Percentiles rank a stretch among this genome's conserved stretches.
phyloP scores from a whole-genome alignment of 2,113 vertebrate genomes.

The Tupaia tana region DNA sequence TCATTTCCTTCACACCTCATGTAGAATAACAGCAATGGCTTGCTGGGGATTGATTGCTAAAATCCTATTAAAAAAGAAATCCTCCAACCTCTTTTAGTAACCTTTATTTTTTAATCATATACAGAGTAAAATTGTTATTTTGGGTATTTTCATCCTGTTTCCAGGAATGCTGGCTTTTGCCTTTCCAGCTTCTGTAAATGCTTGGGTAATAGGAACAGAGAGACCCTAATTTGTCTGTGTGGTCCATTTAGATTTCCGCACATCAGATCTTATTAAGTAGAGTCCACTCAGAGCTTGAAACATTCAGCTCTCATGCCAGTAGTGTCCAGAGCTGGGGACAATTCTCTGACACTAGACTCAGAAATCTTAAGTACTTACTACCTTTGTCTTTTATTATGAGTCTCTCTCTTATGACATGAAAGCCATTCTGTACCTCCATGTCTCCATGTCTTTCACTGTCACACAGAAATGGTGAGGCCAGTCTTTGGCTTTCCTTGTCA shows the following conservation, averaged over 20 bases:
- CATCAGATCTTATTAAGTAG: conserved; percentile 40
- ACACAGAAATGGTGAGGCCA: background rate
- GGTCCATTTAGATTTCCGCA: background rate
- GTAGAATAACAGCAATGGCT: background rate
- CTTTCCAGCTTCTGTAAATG: conserved; percentile 22
- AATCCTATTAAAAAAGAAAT: background rate
- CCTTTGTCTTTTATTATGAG: background rate
- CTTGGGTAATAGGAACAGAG: background rate
- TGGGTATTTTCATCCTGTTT: background rate
- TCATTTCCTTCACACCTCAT: background rate
- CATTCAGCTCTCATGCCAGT: background rate
- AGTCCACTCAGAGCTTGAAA: background rate
- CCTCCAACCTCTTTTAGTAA: background rate
- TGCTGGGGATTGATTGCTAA: background rate
- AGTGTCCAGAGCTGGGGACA: background rate
- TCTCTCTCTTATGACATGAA: background rate
- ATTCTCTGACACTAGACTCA: background rate
- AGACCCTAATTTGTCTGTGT: background rate
- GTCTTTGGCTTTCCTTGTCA: background rate
- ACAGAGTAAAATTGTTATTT: background rate
- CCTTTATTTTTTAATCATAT: background rate
- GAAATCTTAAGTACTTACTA: background rate
- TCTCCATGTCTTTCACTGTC: background rate
- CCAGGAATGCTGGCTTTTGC: background rate
- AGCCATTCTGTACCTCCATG: background rate